Evolutionary conservation across 64 coral and sea anemone species (phyloP).

Genomic region (Acropora yongei): DNA sequence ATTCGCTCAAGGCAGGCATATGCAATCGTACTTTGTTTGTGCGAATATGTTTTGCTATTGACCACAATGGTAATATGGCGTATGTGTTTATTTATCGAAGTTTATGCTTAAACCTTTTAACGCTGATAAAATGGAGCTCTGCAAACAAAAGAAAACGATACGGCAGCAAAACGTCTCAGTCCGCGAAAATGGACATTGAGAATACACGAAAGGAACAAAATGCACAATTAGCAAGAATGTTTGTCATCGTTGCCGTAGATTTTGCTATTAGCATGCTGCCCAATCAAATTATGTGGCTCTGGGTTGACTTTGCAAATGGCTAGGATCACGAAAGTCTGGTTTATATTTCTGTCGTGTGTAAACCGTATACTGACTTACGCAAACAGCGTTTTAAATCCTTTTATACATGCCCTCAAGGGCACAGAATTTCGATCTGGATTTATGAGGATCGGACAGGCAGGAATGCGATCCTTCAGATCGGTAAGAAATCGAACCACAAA

Average conservation of each 20-base stretch:
- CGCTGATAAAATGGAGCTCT: neutral
- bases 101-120: slow-evolving; percentile 8
- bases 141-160: neutral
- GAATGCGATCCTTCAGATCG: slow-evolving; percentile 16
- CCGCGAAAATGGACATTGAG: neutral
- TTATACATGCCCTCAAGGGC: slow-evolving; percentile 74
- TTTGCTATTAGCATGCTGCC: slow-evolving; percentile 92
- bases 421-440: slow-evolving; percentile 57
- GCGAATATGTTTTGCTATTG: slow-evolving; percentile 58
- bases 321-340: slow-evolving; percentile 23
- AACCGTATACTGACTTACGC: slow-evolving; percentile 71
- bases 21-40: slow-evolving; percentile 51
- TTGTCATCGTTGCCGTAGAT: slow-evolving; percentile 71
- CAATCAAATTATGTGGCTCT: slow-evolving; percentile 88
- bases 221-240: slow-evolving; percentile 80
- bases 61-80: slow-evolving; percentile 46
- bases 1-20: slow-evolving; percentile 54
- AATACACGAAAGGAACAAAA: slow-evolving; percentile 22
- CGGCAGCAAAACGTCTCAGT: neutral
- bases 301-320: slow-evolving; percentile 75
- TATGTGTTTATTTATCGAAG: slow-evolving; percentile 36
- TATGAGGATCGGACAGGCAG: slow-evolving; percentile 42
- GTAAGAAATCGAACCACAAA: neutral
- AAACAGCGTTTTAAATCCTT: slow-evolving; percentile 82
- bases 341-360: slow-evolving; percentile 57